A percentile compares a stretch with the other conserved stretches of the same genome.
These are phyloP conservation scores for Andrena bicolor DNA, from an alignment of 2,888 invertebrate genomes.

Conservation along the genomic window DNA sequence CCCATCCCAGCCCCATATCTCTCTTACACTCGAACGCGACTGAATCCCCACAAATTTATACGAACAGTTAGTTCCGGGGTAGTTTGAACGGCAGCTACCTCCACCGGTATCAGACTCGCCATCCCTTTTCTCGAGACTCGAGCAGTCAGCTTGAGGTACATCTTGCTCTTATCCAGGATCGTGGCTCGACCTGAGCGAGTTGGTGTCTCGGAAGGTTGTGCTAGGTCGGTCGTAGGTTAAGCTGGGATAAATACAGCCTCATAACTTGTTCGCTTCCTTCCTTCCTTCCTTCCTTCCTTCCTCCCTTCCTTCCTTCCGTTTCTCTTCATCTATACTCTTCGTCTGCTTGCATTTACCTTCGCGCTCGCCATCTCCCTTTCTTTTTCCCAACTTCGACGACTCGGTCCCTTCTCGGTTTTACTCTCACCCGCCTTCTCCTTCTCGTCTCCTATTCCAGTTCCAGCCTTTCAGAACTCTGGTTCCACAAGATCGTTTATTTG, in stretches of 20 bases:
- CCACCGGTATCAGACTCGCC: slow-evolving; percentile 25
- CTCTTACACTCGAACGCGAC: slow-evolving; percentile 78
- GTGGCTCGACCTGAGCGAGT: slow-evolving; percentile 46
- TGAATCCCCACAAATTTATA: slow-evolving; percentile 80
- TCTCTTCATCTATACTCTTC: neutral
- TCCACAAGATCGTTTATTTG: slow-evolving; percentile 52
- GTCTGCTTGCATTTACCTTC: neutral
- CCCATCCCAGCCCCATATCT: slow-evolving; percentile 71
- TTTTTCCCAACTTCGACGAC: neutral
- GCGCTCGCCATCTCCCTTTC: neutral
- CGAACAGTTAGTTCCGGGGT: slow-evolving; percentile 76
- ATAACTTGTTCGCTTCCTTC: slow-evolving; percentile 49
- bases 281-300: neutral
- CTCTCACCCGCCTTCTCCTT: too few relatives aligned
- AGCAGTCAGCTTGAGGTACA: slow-evolving; percentile 1
- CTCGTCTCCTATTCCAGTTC: neutral
- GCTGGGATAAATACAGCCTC: slow-evolving; percentile 77
- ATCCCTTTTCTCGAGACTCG: slow-evolving; percentile 35
- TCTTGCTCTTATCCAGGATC: slow-evolving; percentile 56
- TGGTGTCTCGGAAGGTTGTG: slow-evolving; percentile 59
- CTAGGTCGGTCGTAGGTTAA: slow-evolving; percentile 74
- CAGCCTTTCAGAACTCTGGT: slow-evolving; percentile 29
- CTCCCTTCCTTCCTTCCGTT: slow-evolving; percentile 4
- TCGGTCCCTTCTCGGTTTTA: neutral
- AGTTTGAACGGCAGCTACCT: slow-evolving; percentile 66